phyloP scores from a whole-genome alignment of 2,888 invertebrate species.

The Drosophila affinis region DNA sequence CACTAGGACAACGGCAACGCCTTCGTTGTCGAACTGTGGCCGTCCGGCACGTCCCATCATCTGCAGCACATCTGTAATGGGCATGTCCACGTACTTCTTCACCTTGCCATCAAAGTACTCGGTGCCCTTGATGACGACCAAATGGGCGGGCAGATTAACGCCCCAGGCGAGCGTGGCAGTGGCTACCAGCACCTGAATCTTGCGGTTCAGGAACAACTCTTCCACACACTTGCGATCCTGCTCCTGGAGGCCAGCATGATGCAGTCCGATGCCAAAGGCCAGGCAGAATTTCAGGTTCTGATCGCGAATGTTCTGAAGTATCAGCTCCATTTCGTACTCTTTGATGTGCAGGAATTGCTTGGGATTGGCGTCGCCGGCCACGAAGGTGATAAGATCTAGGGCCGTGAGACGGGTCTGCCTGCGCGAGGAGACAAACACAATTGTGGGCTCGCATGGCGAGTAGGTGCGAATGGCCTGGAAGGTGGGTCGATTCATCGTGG shows the following conservation, averaged over 20 bases:
- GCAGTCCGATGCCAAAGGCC: constrained; percentile 98
- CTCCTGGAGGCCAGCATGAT: constrained; percentile 98
- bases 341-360: constrained; percentile 97
- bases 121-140: constrained; percentile 99
- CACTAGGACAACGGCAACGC: constrained; percentile 93
- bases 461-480: constrained; percentile 97
- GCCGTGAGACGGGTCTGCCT: constrained; percentile 98
- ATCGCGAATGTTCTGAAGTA: constrained; percentile 90
- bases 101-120: constrained; percentile 99
- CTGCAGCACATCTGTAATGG: constrained; percentile 99
- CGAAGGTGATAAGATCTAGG: constrained; percentile 94
- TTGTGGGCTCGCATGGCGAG: constrained; percentile 94
- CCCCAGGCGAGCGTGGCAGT: constrained; percentile 99
- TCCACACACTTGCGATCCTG: constrained; percentile 95
- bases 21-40: constrained; percentile 97
- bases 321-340: constrained; percentile 93
- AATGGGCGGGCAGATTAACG: constrained; percentile 98
- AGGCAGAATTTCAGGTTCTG: constrained; percentile 95
- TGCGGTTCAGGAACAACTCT: constrained; percentile 96
- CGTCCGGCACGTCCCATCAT: constrained; percentile 99
- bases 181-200: constrained; percentile 97
- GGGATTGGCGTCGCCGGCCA: constrained; percentile 95
- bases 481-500: constrained; percentile 99
- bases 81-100: constrained; percentile 99
- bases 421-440: constrained; percentile 98